A percentile compares a stretch with the other conserved stretches of the same genome.
Conservation (phyloP, 2,888 invertebrate species). For the Eurois occulta region DNA sequence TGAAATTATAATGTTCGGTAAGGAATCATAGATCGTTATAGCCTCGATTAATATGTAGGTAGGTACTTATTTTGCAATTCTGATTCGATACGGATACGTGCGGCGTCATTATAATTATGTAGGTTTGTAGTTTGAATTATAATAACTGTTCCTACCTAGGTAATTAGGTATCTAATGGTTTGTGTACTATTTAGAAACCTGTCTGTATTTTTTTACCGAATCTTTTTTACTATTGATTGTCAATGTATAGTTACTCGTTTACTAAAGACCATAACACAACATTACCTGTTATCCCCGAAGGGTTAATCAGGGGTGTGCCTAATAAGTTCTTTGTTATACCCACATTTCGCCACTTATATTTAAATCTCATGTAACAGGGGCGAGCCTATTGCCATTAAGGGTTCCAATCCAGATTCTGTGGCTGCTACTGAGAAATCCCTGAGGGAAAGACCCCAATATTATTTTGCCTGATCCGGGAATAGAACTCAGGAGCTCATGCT, state of each 20-base stretch:
- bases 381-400: too few species aligned
- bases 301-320: neutral
- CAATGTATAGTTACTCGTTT: neutral
- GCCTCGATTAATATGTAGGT: conserved; percentile 53
- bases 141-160: conserved; percentile 27
- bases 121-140: conserved; percentile 35
- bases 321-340: too few species aligned
- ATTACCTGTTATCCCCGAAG: neutral
- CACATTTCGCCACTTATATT: neutral
- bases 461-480: too few species aligned
- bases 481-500: neutral
- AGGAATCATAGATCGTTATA: conserved; percentile 56
- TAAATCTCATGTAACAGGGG: neutral
- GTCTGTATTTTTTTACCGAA: neutral
- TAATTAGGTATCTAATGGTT: conserved; percentile 15
- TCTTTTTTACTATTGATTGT: neutral
- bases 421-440: neutral
- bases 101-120: conserved; percentile 36
- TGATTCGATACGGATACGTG: conserved; percentile 44
- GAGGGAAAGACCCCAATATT: neutral
- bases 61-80: conserved; percentile 60
- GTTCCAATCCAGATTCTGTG: neutral
- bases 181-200: conserved; percentile 13
- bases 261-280: neutral
- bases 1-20: conserved; percentile 58